Conservation (phyloP, 2,888 invertebrate species). For the Pachydiplax longipennis region DNA sequence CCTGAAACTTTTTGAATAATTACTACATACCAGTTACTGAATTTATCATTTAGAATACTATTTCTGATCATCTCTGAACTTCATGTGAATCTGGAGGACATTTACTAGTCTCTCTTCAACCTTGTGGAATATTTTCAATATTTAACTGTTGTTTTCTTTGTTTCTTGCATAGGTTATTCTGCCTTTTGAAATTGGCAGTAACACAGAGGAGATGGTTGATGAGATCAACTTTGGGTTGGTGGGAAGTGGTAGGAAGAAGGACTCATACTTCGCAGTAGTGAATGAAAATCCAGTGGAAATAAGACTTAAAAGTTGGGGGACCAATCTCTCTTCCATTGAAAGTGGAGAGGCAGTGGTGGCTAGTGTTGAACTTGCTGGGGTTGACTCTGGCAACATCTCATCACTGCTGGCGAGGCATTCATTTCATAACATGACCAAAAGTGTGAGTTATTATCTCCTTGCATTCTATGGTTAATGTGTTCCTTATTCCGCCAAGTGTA, state of each 20-base stretch:
- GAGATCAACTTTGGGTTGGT: constrained; percentile 71
- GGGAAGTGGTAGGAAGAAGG: constrained; percentile 70
- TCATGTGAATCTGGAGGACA: no score
- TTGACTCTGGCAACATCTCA: constrained; percentile 63
- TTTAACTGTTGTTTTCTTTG: not conserved
- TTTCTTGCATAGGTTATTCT: constrained; percentile 52
- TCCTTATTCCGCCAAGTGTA: no score
- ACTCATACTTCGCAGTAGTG: constrained; percentile 73
- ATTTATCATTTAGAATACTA: no score
- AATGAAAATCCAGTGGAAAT: constrained; percentile 81
- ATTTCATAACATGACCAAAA: constrained; percentile 59
- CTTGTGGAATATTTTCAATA: no score
- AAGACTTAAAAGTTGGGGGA: constrained; percentile 67
- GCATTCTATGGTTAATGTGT: no score
- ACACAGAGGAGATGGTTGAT: constrained; percentile 52
- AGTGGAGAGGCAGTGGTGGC: constrained; percentile 56
- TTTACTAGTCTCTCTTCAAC: no score
- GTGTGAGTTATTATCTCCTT: constrained; percentile 55
- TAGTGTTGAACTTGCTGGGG: constrained; percentile 68
- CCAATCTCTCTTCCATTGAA: constrained; percentile 63
- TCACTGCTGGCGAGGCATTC: constrained; percentile 57
- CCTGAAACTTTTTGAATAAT: no score
- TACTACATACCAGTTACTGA: no score
- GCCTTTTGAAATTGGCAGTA: constrained; percentile 56
- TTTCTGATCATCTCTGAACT: no score